Conservation (phyloP, 2,113 vertebrate species). For the Caranx melampygus region DNA sequence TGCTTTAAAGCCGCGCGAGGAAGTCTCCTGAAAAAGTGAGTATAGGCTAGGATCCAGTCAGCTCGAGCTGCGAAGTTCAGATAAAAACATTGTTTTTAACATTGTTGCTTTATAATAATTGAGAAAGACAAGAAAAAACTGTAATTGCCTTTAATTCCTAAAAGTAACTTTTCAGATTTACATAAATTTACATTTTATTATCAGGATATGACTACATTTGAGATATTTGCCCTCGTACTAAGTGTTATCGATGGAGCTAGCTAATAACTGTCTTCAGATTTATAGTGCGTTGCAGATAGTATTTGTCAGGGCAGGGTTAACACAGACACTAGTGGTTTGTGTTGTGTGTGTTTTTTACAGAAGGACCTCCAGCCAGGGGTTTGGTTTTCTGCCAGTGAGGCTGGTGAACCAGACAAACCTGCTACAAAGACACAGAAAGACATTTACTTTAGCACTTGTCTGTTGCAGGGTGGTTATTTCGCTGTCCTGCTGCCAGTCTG, state of each 20-base stretch:
- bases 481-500: constrained; percentile 35
- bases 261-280: not conserved
- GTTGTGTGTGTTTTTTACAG: constrained; percentile 1
- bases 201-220: not conserved
- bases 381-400: constrained; percentile 18
- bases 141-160: not conserved
- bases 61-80: not conserved
- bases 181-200: too few species aligned
- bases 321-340: not conserved
- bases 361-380: constrained; percentile 43
- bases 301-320: not conserved
- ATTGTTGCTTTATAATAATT: not conserved
- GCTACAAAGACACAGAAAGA: constrained; percentile 31
- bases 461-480: constrained; percentile 55
- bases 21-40: constrained; percentile 50
- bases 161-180: not conserved
- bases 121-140: not conserved
- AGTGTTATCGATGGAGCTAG: not conserved
- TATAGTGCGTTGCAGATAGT: not conserved
- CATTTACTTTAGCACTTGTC: constrained; percentile 46
- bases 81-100: not conserved
- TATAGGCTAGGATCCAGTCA: not conserved
- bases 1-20: not conserved
- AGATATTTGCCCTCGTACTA: not conserved
- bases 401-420: constrained; percentile 43